Base-by-base conservation (phyloP, 2,113 vertebrate genomes). In the Laterallus jamaicensis region DNA sequence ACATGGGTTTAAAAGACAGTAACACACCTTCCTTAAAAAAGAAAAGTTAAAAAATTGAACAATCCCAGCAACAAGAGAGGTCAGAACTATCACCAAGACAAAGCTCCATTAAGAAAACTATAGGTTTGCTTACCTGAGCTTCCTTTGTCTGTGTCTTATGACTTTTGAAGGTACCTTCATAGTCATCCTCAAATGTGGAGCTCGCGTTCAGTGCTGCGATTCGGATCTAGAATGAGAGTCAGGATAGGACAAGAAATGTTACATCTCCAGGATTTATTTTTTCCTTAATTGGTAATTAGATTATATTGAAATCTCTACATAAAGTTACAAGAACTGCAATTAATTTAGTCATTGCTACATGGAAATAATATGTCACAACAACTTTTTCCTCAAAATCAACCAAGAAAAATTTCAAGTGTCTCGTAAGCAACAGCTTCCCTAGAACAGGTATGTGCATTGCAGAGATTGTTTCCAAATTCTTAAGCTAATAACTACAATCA, bases 121-220 rank as follows among this genome's bases (percentile, higher is more conserved):
- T 21, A 9, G 32, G 7, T 82, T 82, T 54, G 76, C 86, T 75
- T 88, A 99, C 99, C 98, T 99, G 99, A 49, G 99, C 99, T 93
- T 99, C 99, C 96, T 99, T 99, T 11, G 99, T 99, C 96, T 98
- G 99, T 64, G 98, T 98, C 94, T 99, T 99, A 56, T 97, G 98
- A 75, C 98, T 99, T 96, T 98, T 99, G 95, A 98, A 97, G 42
- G 98, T 98, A 42, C 99, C 99, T 88, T 99, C 99, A 5, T 98
- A 98, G 89, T 99, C 99, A 91, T 99, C 99, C 66, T 99, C 98
- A 59, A 99, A 90, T 1, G 98, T 97, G 10, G 98, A 98, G 44
- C 99, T 98, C 4, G 99, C 99, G 24, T 99, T 99, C 73, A 99
- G 97, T 6, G 99, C 99, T 55, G 99, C 99, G 2, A 99, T 99